A percentile compares a stretch with the other conserved stretches of the same genome.
These are phyloP conservation scores for Gastracanthus pulcherrimus DNA, from an alignment of 2,888 invertebrate genomes.

Conservation along the genomic window DNA sequence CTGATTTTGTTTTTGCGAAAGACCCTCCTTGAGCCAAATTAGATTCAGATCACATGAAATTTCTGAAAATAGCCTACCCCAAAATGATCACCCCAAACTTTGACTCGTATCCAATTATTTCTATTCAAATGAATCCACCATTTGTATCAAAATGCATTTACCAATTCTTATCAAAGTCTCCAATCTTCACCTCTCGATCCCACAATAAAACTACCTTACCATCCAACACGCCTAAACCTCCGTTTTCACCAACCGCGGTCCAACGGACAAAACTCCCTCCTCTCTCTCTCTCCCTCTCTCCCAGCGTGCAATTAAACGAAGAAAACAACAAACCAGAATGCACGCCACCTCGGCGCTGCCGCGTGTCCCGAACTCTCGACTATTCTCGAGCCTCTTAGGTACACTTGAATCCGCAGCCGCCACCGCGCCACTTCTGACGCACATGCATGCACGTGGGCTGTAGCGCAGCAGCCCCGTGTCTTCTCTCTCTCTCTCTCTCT, in stretches of 20 bases:
- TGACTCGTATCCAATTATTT: background rate
- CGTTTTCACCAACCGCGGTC: no score
- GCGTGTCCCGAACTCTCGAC: background rate
- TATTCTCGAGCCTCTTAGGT: background rate
- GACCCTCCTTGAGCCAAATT: no score
- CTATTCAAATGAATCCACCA: background rate
- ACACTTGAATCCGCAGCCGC: background rate
- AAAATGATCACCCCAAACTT: background rate
- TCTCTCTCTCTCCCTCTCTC: no score
- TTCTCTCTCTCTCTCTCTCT: no score
- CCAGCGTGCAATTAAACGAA: no score
- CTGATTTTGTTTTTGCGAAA: no score
- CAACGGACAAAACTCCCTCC: no score
- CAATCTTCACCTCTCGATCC: background rate
- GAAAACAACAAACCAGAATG: slow-evolving; percentile 15
- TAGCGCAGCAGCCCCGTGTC: no score
- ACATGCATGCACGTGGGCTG: slow-evolving; percentile 5
- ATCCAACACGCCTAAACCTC: no score
- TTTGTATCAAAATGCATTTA: background rate
- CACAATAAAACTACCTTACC: background rate
- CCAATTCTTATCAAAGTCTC: background rate
- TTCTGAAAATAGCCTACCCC: background rate
- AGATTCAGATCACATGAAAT: background rate
- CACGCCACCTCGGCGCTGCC: background rate
- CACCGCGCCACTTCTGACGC: slow-evolving; percentile 5